Evolutionary conservation across 2,113 vertebrate species (phyloP).

Genomic region (Corapipo altera): DNA sequence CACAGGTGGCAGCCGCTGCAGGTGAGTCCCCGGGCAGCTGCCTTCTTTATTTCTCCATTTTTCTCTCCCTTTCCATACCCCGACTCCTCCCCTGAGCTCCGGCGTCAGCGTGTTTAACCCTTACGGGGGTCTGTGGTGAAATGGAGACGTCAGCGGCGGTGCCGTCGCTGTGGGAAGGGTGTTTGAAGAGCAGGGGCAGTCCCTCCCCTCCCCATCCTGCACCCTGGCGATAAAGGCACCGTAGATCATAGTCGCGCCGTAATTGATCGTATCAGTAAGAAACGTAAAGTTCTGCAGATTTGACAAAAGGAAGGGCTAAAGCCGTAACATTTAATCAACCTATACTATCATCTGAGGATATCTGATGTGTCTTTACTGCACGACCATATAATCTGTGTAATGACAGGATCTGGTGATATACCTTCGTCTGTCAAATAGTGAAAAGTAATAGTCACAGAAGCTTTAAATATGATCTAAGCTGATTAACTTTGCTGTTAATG

Average conservation of each 20-base stretch:
- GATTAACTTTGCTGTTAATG: not conserved
- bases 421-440: not conserved
- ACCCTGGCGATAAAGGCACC: not conserved
- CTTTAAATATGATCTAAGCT: not conserved
- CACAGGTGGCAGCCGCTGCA: constrained; percentile 7
- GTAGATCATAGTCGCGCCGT: fast-evolving
- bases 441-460: not conserved
- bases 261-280: not conserved
- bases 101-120: not conserved
- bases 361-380: not conserved
- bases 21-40: not conserved
- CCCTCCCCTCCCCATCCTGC: fast-evolving
- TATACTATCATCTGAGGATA: not conserved
- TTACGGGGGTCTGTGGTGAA: not conserved
- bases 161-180: not conserved
- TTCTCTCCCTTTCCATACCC: not conserved
- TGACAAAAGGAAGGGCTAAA: not conserved
- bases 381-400: not conserved
- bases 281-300: not conserved
- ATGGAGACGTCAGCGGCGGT: not conserved
- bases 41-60: not conserved
- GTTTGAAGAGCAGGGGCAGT: not conserved
- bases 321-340: not conserved
- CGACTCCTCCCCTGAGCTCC: not conserved
- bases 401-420: not conserved